Evolutionary conservation across 2,113 vertebrate species (phyloP), one percentile per base, ranked within the genome.

Genomic region (Sclerurus mexicanus): DNA sequence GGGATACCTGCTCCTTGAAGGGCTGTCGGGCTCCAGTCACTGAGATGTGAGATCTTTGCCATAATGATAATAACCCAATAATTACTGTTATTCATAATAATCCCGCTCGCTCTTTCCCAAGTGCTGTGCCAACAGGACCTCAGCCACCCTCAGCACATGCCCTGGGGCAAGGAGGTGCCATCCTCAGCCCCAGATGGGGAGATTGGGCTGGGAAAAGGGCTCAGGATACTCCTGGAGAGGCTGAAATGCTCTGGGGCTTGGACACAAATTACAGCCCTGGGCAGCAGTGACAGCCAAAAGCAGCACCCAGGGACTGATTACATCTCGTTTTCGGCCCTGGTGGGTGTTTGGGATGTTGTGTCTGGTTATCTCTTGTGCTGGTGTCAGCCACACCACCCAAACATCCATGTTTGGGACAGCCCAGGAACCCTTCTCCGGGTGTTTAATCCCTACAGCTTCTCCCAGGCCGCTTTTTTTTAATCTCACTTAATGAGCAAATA

Each of bases 401-500:
- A 13, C 3, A 12, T 4, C 35, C 23, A 25, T 9, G 3, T 40
- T 42, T 0, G 7, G 80, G 87, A 58, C 77, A 18, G 28, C 69
- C 24, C 64, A 4, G 3, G 1, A 27, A 75, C 60, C 4, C 2
- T 40, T 58, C 52, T 50, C 14, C 0, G 4, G 40, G 37, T 3
- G 0, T 63, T 95, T 62, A 20, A 82, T 58, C 81, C 90, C 81
- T 1, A 16, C 69, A 69, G 60, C 10, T 88, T 52, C 83, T 90
- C 83, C 64, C 62, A 28, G 75, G 50, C 75, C 7, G 0, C 37
- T 35, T 33, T 2, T n/a, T 62, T 77, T 14, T 5, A 23, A 93
- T 74, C 90, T 23, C 25, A 35, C n/a, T 72, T 87, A 82, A 93
- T 21, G 84, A 94, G 59, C 52, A 16, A 39, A 39, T 9, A 12